These are phyloP conservation scores for Liodrosophila aerea DNA, from an alignment of 2,888 invertebrate genomes.

Conservation along the genomic window DNA sequence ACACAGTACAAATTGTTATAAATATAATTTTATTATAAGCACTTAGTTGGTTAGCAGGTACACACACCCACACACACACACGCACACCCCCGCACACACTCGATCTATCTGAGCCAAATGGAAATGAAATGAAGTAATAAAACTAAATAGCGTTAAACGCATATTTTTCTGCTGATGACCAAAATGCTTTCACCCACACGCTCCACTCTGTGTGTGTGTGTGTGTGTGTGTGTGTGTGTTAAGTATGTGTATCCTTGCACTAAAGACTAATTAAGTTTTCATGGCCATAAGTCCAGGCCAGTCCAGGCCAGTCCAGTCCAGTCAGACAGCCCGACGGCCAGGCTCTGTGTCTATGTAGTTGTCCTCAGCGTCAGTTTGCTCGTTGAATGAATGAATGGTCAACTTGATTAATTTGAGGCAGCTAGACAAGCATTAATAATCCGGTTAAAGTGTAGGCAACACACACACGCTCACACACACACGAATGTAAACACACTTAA, in stretches of 20 bases:
- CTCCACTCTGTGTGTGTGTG: slow-evolving; percentile 8
- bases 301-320: background rate
- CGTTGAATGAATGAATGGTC: slow-evolving; percentile 74
- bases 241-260: slow-evolving; percentile 61
- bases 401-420: slow-evolving; percentile 76
- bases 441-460: slow-evolving; percentile 72
- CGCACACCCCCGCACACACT: background rate
- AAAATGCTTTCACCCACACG: slow-evolving; percentile 10
- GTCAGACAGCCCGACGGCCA: slow-evolving; percentile 1
- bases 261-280: slow-evolving; percentile 77
- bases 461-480: slow-evolving; percentile 31
- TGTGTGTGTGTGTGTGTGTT: slow-evolving; percentile 21
- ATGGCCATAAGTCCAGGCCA: slow-evolving; percentile 57
- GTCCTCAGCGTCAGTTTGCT: slow-evolving; percentile 53
- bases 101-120: slow-evolving; percentile 17
- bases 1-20: slow-evolving; percentile 41
- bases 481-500: slow-evolving; percentile 70
- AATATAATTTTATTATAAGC: slow-evolving; percentile 49
- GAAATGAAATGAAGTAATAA: slow-evolving; percentile 43
- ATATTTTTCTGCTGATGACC: slow-evolving; percentile 25
- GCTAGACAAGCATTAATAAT: slow-evolving; percentile 77
- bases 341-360: slow-evolving; percentile 21
- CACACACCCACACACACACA: slow-evolving; percentile 7
- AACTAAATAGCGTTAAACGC: slow-evolving; percentile 45
- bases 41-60: slow-evolving; percentile 22